Conservation (phyloP, 2,113 vertebrate genomes). For the Aptenodytes patagonicus region DNA sequence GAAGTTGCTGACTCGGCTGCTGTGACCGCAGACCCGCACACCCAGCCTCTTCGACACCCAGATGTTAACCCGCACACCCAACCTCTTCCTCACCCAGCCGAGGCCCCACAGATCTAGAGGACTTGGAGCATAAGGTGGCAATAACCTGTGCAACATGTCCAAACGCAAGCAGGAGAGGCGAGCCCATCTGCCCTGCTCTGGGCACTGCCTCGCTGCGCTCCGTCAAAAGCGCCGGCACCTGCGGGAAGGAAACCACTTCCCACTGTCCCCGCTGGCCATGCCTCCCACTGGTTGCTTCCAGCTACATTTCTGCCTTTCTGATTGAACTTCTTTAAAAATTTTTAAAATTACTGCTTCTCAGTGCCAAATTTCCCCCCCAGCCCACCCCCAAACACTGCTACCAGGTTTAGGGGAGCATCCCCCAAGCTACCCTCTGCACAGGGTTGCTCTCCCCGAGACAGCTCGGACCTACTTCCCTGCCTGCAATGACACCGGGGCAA, state of each 20-base stretch:
- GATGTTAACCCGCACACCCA: too few relatives aligned
- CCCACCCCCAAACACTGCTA: background rate
- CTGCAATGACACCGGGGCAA: fast-evolving
- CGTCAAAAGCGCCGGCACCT: fast-evolving
- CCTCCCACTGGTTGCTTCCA: background rate
- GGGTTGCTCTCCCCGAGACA: background rate
- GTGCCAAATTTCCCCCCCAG: background rate
- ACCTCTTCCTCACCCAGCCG: too few relatives aligned
- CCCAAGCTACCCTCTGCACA: too few relatives aligned
- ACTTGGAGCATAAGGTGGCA: background rate
- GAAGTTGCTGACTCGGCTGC: fast-evolving
- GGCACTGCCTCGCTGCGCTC: background rate
- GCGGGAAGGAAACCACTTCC: background rate
- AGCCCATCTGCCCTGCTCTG: fast-evolving
- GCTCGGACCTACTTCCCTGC: background rate
- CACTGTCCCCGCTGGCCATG: fast-evolving
- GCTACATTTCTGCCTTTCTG: background rate
- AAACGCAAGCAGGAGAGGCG: fast-evolving
- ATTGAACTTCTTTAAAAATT: background rate
- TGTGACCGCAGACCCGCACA: background rate
- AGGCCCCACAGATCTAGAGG: background rate
- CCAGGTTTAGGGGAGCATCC: background rate
- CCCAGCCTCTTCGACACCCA: too few relatives aligned
- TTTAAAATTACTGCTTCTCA: background rate
- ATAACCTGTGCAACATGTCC: background rate